Base-by-base conservation (phyloP, 2,888 invertebrate genomes). In the Latheticus oryzae region DNA sequence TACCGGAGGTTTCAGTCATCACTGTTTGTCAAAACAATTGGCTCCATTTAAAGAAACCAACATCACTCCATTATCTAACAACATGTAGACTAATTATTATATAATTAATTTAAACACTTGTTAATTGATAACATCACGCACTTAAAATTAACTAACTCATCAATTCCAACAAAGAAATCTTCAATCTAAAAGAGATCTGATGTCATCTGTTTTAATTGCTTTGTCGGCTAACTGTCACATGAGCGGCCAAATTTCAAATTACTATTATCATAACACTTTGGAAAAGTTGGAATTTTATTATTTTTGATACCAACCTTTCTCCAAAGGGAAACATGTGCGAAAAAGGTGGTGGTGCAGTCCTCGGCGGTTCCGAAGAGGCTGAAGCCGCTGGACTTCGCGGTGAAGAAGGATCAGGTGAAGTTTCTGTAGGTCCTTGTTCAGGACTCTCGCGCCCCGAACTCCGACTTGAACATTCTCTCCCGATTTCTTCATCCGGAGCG, bases 321-420 rank as follows among this genome's bases (percentile, higher is more conserved):
- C 78, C 80, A 64, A 84, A 84, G 21, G 87, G 86, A 76, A 89
- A 89, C 70, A 89, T 84, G 73, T 86, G 88, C 1, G 84, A 80
- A 32, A 87, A 86, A n/a, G 88, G 81, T 11, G 84, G 84, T 7
- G 87, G 85, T 9, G 79, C 73, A 73, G 71, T 81, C 69, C 71
- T 85, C 73, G 80, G 87, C 74, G 82, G 88, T 68, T 85, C 84
- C 28, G 84, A 81, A 65, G 82, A 81, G 50, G 81, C 81, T 37
- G 84, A 84, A 52, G 84, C 81, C 55, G 85, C 81, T 48, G 85
- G 85, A 73, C 84, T 85, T 61, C 77, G 79, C 23, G 80, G 78
- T 13, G 80, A 79, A 38, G 77, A 73, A n/a, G 77, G 74, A 51
- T 69, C 76, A 9, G 77, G 76, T 7, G 72, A 71, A 2, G 69